Base-by-base conservation (phyloP, 1,140 invertebrate species). In the Hyphantria cunea region DNA sequence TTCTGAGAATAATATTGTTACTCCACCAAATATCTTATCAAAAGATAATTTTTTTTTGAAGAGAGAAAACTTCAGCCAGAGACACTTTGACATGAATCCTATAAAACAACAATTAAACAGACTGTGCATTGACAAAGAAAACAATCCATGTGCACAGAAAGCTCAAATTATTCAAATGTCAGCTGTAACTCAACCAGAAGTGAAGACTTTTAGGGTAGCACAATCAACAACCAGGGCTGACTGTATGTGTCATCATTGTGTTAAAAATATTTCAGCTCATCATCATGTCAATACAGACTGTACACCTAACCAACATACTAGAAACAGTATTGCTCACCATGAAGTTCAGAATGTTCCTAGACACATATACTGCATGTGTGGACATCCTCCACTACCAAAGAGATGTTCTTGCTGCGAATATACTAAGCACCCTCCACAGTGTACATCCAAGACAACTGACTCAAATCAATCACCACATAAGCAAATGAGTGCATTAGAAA, bases 21-120 rank as follows among this genome's bases (percentile, higher is more conserved):
- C 64, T 32, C 76, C 74, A 56, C 68, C 79, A 14, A 84, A 84
- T 69, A 32, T 72, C 2, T 55, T 83, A 5, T 68, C 13, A 13
- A 79, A 68, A 61, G 70, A 86, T 56, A 68, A 76, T 52, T 90
- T 90, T 56, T 90, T 90, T 52, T 65, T 89, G 62, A 80, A 64
- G 56, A 72, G 69, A 32, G 78, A 80, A 44, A 82, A 82, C 66
- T 63, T 84, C 55, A 58, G 64, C 15, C 63, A 72, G 49, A 70
- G 68, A 47, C 47, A 61, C 51, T 45, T 64, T 12, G 14, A 70
- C 51, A 54, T 64, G 4, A 64, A 72, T 52, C 53, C 69, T 12
- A 32, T 86, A 47, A 60, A 74, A 4, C 77, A 62, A 10, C 68
- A 82, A 41, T 64, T 86, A 5, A 70, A 68, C 50, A 70, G 62